Percentiles rank a stretch among this genome's conserved stretches.
phyloP scores from a whole-genome alignment of 2,113 vertebrate species.

The Hydrolagus affinis region DNA sequence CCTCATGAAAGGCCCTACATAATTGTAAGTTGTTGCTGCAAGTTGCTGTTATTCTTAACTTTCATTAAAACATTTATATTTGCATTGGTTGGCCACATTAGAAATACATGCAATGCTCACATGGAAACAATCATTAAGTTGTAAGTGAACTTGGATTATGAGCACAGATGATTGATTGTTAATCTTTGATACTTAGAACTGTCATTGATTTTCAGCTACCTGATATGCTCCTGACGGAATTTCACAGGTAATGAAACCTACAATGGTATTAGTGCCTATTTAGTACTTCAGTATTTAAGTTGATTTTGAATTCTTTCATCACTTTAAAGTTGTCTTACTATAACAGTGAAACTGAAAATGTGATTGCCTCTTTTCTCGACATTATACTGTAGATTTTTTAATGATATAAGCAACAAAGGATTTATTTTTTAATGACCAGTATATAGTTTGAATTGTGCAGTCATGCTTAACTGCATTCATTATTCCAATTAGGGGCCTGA shows the following conservation, averaged over 20 bases:
- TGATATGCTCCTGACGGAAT: not conserved
- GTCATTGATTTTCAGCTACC: not conserved
- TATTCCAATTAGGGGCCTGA: conserved; percentile 53
- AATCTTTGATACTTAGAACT: not conserved
- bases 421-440: not conserved
- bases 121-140: not conserved
- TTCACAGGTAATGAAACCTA: not conserved
- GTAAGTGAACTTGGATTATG: not conserved
- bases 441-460: conserved; percentile 13
- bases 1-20: no score
- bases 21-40: no score
- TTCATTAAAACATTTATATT: not conserved
- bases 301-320: not conserved
- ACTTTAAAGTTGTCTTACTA: not conserved
- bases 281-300: not conserved
- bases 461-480: conserved; percentile 46
- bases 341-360: not conserved
- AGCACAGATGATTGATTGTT: not conserved
- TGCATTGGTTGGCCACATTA: not conserved
- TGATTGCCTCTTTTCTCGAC: not conserved
- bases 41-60: not conserved
- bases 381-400: not conserved
- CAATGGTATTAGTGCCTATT: not conserved
- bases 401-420: conserved; percentile 5
- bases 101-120: not conserved